Evolutionary conservation across 1,140 invertebrate genomes (phyloP).

Genomic region (Orius insidiosus): DNA sequence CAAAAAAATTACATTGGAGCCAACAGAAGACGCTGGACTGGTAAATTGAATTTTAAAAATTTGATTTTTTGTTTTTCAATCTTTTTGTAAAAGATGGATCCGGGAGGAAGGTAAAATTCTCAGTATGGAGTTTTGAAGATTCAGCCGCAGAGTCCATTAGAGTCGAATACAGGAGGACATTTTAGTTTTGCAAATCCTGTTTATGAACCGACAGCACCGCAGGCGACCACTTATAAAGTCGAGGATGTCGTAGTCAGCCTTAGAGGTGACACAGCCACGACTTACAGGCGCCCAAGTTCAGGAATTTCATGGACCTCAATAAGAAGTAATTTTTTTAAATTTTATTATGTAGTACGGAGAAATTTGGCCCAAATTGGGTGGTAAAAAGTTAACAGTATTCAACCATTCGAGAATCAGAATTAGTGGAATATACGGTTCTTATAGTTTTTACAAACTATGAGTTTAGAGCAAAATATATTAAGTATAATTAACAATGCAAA

Average conservation of each 20-base stretch:
- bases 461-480: no score
- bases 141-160: conserved; percentile 25
- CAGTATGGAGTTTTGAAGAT: conserved; percentile 40
- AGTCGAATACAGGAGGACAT: conserved; percentile 24
- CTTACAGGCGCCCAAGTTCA: conserved; percentile 18
- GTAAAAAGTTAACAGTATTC: no score
- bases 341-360: no score
- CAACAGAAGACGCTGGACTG: conserved; percentile 60
- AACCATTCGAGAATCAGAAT: not conserved
- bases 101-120: conserved; percentile 29
- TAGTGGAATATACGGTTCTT: no score
- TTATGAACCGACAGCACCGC: conserved; percentile 46
- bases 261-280: conserved; percentile 28
- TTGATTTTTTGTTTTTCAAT: conserved; percentile 14
- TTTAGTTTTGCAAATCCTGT: conserved; percentile 62
- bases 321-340: conserved; percentile 47
- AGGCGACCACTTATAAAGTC: conserved; percentile 49
- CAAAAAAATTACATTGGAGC: conserved; percentile 52
- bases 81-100: conserved; percentile 39
- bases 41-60: conserved; percentile 29
- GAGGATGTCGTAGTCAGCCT: conserved; percentile 48
- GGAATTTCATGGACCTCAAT: conserved; percentile 38
- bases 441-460: no score
- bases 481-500: no score
- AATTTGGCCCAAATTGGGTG: no score